phyloP scores from a whole-genome alignment of 2,797 vertebrate genomes.

The Liasis olivaceus region DNA sequence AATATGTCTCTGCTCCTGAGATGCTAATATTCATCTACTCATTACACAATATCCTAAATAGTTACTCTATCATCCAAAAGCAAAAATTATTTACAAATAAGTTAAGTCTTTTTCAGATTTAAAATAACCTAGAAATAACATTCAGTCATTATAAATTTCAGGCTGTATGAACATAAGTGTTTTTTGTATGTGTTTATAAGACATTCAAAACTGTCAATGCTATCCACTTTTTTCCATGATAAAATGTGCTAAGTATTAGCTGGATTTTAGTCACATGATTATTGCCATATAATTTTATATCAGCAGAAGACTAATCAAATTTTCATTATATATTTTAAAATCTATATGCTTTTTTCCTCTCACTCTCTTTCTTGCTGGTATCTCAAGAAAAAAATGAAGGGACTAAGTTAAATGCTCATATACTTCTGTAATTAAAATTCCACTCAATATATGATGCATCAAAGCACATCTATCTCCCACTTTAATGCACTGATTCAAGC shows the following conservation, averaged over 20 bases:
- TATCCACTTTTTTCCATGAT: neutral
- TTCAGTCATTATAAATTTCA: neutral
- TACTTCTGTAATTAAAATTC: slow-evolving; percentile 25
- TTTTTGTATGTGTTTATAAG: neutral
- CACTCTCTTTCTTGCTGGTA: neutral
- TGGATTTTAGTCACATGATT: neutral
- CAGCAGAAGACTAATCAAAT: neutral
- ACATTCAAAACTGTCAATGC: neutral
- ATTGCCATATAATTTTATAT: slow-evolving; percentile 10
- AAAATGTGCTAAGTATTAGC: neutral
- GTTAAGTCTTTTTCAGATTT: neutral
- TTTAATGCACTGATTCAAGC: neutral
- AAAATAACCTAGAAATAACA: neutral
- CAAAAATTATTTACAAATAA: neutral
- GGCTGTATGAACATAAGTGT: neutral
- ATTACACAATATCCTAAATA: neutral
- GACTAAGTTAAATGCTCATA: neutral
- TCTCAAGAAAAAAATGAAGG: neutral
- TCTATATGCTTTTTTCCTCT: neutral
- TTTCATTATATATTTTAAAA: neutral
- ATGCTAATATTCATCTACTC: neutral
- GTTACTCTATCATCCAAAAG: neutral
- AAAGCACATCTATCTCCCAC: neutral
- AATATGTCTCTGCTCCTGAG: neutral
- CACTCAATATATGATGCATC: neutral